phyloP scores from a whole-genome alignment of 64 coral and sea anemone genomes.

The Pocillopora damicornis region DNA sequence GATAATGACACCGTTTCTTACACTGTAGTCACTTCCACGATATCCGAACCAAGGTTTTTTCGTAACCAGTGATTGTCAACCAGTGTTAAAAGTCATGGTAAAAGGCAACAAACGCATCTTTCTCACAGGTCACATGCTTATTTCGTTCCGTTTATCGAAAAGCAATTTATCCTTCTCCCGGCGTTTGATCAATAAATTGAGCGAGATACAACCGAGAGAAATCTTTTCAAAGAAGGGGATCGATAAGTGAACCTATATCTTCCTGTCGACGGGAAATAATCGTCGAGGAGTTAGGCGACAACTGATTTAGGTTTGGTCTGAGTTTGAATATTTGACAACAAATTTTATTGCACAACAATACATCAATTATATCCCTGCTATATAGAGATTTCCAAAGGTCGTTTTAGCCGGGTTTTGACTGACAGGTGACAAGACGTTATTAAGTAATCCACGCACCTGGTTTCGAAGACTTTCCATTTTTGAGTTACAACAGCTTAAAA shows the following conservation, averaged over 20 bases:
- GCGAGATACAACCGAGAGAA: too few relatives aligned
- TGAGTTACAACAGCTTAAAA: constrained; percentile 89
- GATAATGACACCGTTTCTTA: too few relatives aligned
- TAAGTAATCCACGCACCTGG: constrained; percentile 47
- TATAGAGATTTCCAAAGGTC: not conserved
- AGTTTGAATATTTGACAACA: not conserved
- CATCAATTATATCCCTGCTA: not conserved
- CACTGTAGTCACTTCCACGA: too few relatives aligned
- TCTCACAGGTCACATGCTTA: too few relatives aligned
- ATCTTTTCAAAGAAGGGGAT: not conserved
- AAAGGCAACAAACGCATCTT: too few relatives aligned
- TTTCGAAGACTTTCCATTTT: constrained; percentile 84
- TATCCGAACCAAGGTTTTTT: too few relatives aligned
- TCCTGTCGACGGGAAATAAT: not conserved
- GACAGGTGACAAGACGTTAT: constrained; percentile 1
- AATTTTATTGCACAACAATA: not conserved
- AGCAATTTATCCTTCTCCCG: too few relatives aligned
- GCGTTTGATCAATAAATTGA: too few relatives aligned
- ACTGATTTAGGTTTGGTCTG: not conserved
- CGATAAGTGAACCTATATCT: not conserved
- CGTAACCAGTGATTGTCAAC: too few relatives aligned
- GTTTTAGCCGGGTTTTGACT: not conserved
- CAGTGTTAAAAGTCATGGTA: too few relatives aligned
- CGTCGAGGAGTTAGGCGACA: not conserved
- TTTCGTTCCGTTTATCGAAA: too few relatives aligned